phyloP scores from a whole-genome alignment of 2,888 invertebrate genomes.

The Silvanus unidentatus region DNA sequence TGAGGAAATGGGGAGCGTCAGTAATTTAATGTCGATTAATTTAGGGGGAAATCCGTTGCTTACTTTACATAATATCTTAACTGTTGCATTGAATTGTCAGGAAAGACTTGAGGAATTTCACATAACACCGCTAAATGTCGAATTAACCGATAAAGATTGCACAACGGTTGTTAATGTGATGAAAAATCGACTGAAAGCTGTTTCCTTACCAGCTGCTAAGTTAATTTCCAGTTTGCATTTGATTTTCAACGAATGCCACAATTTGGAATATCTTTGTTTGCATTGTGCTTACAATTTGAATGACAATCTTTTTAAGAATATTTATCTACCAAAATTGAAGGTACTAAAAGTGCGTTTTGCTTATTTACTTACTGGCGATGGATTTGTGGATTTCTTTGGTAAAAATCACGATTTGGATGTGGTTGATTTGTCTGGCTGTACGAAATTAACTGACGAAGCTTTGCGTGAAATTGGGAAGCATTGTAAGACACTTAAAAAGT shows the following conservation, averaged over 20 bases:
- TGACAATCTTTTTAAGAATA: no score
- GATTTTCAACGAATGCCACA: no score
- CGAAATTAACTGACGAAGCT: background rate
- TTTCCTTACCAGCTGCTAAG: background rate
- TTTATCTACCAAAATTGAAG: no score
- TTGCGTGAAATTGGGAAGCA: background rate
- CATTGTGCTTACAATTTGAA: no score
- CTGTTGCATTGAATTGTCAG: background rate
- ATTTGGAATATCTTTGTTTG: no score
- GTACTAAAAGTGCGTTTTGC: no score
- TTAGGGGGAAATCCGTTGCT: background rate
- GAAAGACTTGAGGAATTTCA: background rate
- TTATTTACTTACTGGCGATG: no score
- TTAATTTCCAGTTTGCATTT: no score
- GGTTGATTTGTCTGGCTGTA: background rate
- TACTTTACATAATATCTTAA: background rate
- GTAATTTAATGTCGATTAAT: background rate
- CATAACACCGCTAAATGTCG: background rate
- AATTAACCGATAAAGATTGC: background rate
- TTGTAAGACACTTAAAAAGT: background rate
- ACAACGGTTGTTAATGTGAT: background rate
- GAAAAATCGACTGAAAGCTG: background rate
- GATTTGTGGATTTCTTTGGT: no score
- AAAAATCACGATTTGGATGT: no score
- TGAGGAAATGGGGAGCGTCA: background rate